These are phyloP conservation scores for Parnassius mnemosyne DNA, from an alignment of 2,888 invertebrate species.

Conservation along the genomic window DNA sequence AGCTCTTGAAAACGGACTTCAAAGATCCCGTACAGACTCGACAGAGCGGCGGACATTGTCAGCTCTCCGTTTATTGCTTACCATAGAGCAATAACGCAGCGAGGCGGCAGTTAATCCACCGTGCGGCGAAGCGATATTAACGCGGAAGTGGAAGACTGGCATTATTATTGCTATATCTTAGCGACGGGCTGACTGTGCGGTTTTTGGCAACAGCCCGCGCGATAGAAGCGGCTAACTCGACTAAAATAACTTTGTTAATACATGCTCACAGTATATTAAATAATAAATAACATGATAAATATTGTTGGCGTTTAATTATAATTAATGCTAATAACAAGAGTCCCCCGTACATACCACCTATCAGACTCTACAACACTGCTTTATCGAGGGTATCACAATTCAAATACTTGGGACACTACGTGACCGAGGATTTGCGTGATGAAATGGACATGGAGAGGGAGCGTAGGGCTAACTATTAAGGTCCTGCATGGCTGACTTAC, in stretches of 20 bases:
- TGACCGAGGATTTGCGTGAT: no score
- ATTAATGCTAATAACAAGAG: no score
- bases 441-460: no score
- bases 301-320: no score
- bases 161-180: slow-evolving; percentile 23
- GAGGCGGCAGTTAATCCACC: slow-evolving; percentile 47
- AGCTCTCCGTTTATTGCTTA: slow-evolving; percentile 32
- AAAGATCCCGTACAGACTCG: slow-evolving; percentile 16
- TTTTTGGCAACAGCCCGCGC: slow-evolving; percentile 8
- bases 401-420: no score
- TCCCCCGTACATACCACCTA: no score
- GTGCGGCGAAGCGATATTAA: slow-evolving; percentile 47
- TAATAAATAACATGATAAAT: no score
- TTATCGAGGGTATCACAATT: no score
- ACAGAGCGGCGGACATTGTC: slow-evolving; percentile 32
- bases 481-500: no score
- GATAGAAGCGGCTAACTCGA: slow-evolving; percentile 1
- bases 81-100: slow-evolving; percentile 47
- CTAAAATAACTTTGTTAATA: slow-evolving; percentile 15
- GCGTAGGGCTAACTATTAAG: no score
- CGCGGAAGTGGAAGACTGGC: slow-evolving; percentile 29
- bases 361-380: no score
- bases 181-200: slow-evolving; percentile 16
- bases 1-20: slow-evolving; percentile 5
- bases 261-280: no score